Base-by-base conservation (phyloP, 2,797 vertebrate genomes). In the Discoglossus pictus region DNA sequence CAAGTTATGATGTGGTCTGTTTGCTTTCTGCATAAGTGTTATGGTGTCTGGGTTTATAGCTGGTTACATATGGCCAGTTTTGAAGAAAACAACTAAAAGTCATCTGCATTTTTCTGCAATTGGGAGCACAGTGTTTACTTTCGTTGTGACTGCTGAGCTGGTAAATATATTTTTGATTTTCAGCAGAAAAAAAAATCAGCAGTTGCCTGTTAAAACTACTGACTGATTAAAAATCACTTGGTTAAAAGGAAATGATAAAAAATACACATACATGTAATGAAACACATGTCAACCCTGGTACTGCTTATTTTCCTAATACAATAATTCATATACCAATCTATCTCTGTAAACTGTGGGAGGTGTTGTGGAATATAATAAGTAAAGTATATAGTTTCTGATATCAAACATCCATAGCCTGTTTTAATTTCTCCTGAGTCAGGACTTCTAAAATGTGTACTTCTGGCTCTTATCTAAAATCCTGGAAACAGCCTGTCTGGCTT, bases 121-220 rank as follows among this genome's bases (percentile, higher is more conserved):
- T 16, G n/a, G 43, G 16, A 23, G 21, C 39, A 42, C 23, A 20
- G 27, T 50, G 24, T 61, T 70, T 36, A 13, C 21, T 61, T 38
- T 3, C 34, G 56, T 55, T 48, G 53, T 66, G 15, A 50, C 23
- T 56, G 59, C 65, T 68, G 50, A 70, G 34, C 20, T 50, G 15
- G 35, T 48, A 12, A 56, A 56, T 25, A 36, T 18, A 46, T 58
- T 70, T 54, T 10, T 56, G 42, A 48, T 48, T 62, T 63, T 70
- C 59, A 62, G 50, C 42, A 70, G n/a, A n/a, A n/a, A 62, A 59
- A 69, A 69, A 63, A 46, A 38, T 24, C 36, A 39, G n/a, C 27
- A 31, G 4, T 31, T 31, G 27, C 47, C 51, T 42, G 6, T 21
- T 3, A 47, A 12, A 47, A 31, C 46, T 20, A 34, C 35, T 43